Evolutionary conservation across 2,113 vertebrate genomes (phyloP), one percentile per base, ranked within the genome.

Genomic region (Tautogolabrus adspersus): DNA sequence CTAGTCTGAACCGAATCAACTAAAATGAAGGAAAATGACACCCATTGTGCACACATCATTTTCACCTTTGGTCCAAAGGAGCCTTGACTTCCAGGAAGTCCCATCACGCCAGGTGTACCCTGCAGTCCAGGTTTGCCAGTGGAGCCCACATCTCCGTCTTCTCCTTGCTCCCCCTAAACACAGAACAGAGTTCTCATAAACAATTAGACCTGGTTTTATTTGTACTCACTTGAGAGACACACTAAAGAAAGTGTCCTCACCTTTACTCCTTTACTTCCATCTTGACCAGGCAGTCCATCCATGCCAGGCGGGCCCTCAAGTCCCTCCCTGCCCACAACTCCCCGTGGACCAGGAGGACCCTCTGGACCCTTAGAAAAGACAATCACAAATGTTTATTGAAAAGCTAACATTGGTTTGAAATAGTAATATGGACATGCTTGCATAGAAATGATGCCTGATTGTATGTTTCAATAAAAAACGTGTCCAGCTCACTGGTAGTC

Each of bases 61-160:
- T 70, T 83, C 83, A 99, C 98, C 96, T 98, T 98, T 81, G 95
- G 92, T 84, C 98, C 98, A 85, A 96, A 95, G 65, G 93, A 95
- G 62, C 98, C 98, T 89, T 98, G 98, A 88, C 90, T 93, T 85
- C 97, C 97, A 0, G 96, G 97, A 55, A 97, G 95, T 61, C 98
- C 97, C 0, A 89, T 93, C 75, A 94, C 92, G 12, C 98, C 98
- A 8, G 89, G 87, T 70, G 92, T 94, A 62, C 97, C 98, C 84
- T 76, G 93, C 26, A 88, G 94, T 2, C 98, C 98, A 6, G 92
- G 22, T 79, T 93, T 96, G 30, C 97, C 98, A 4, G 78, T 46
- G 34, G 91, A 75, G 8, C 97, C 98, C 66, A 94, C 37, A 12
- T 94, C 92, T 69, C 96, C 97, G 22, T 99, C 97, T 0, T 95